phyloP scores from a whole-genome alignment of 2,888 invertebrate species.

The Diplolepis rosae region DNA sequence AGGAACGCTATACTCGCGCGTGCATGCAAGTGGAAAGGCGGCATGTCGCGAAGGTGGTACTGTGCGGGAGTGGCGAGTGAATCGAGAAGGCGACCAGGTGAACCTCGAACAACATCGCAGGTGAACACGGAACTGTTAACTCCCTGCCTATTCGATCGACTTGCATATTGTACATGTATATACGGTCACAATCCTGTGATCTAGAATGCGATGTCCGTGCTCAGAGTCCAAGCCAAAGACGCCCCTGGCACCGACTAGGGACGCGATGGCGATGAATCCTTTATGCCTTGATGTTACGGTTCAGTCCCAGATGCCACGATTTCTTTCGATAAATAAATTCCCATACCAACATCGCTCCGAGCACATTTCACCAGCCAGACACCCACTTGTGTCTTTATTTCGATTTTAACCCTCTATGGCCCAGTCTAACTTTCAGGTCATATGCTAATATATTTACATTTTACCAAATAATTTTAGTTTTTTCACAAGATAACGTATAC shows the following conservation, averaged over 20 bases:
- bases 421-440: no score
- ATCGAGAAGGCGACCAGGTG: slow-evolving; percentile 54
- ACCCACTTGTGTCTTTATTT: slow-evolving; percentile 16
- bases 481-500: no score
- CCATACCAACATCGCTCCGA: slow-evolving; percentile 1
- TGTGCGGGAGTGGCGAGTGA: slow-evolving; percentile 62
- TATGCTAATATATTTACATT: no score
- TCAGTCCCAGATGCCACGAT: neutral
- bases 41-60: slow-evolving; percentile 68
- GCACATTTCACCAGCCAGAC: neutral
- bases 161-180: neutral
- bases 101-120: slow-evolving; percentile 58
- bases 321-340: neutral
- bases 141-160: slow-evolving; percentile 20
- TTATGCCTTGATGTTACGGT: slow-evolving; percentile 8
- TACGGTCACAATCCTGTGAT: neutral
- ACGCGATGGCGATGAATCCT: neutral
- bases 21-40: slow-evolving; percentile 63
- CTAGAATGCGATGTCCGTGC: neutral
- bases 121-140: slow-evolving; percentile 68
- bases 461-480: no score
- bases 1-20: slow-evolving; percentile 58
- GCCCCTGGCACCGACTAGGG: neutral
- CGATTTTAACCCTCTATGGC: no score
- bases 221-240: neutral